Base-by-base conservation (phyloP, 1,140 invertebrate species). In the Drosophila hydei region DNA sequence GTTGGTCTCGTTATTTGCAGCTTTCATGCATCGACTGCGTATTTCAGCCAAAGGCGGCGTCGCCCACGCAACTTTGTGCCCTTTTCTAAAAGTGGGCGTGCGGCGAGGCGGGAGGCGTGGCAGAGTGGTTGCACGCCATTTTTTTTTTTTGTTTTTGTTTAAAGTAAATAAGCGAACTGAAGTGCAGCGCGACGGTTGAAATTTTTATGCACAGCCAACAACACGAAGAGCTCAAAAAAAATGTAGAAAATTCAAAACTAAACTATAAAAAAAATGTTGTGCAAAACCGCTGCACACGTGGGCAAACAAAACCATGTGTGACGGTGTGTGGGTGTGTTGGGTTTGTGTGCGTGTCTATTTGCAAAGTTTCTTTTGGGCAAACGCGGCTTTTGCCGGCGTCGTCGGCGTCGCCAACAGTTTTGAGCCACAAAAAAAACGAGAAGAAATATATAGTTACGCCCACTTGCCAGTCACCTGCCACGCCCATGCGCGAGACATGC, bases 21-120 rank as follows among this genome's bases (percentile, higher is more conserved):
- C 81, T 77, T 87, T 87, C 83, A 87, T 88, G 83, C 83, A 78
- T 87, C 77, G 83, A 75, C 81, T 88, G 77, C 63, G 83, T 72
- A 87, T 88, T 81, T 67, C 65, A 72, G 75, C 81, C 83, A 43
- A 14, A 38, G 73, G 80, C 75, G 48, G 48, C 45, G 55, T 63
- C 65, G 75, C 43, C 30, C 55, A 69, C 62, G 72, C 69, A 87
- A 80, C 60, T 65, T 80, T 87, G 83, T 48, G 47, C 47, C 47
- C 47, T 48, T 48, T 48, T 14, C 47, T 21, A 48, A 21, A 48
- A 50, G n/a, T 64, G 36, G 63, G 16, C 30, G 52, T 21, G 11
- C 16, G 21, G 3, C n/a, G n/a, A n/a, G n/a, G n/a, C n/a, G n/a
- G n/a, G n/a, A 21, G 36, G 16, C 4, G 33, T 11, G 11, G 27